Conservation (phyloP, 2,113 vertebrate genomes). For the Pleuronectes platessa region DNA sequence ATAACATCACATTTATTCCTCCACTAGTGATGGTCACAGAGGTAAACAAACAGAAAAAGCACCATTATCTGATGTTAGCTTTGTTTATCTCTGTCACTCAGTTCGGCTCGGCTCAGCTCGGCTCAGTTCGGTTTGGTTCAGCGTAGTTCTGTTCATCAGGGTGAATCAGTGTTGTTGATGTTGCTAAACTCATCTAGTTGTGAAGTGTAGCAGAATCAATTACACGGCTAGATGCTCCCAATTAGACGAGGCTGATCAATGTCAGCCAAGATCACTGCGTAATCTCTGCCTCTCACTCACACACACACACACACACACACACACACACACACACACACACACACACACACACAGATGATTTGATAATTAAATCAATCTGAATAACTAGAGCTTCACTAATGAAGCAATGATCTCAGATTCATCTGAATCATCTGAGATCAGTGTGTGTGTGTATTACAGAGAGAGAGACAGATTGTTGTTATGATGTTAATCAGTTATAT, state of each 20-base stretch:
- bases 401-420: slow-evolving; percentile 78
- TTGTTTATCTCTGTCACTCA: slow-evolving; percentile 14
- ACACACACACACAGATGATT: slow-evolving; percentile 71
- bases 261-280: slow-evolving; percentile 82
- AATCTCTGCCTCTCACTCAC: slow-evolving; percentile 59
- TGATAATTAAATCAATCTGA: slow-evolving; percentile 83
- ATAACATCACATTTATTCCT: not conserved
- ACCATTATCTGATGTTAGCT: slow-evolving; percentile 2
- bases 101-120: slow-evolving; percentile 5
- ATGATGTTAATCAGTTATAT: slow-evolving; percentile 52
- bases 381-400: slow-evolving; percentile 80
- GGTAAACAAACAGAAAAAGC: slow-evolving; percentile 9
- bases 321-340: slow-evolving; percentile 18
- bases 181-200: slow-evolving; percentile 78
- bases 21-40: not conserved
- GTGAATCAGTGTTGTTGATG: slow-evolving; percentile 77
- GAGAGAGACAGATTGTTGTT: too few species aligned
- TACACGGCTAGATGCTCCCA: slow-evolving; percentile 82
- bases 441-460: slow-evolving; percentile 15
- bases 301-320: slow-evolving; percentile 14
- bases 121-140: slow-evolving; percentile 37
- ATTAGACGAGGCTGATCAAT: slow-evolving; percentile 82
- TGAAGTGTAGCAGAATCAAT: slow-evolving; percentile 82
- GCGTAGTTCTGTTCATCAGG: slow-evolving; percentile 55
- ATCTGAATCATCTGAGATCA: slow-evolving; percentile 64